Evolutionary conservation across 23 tunicate species (phyloP), one percentile per base, ranked within the genome.

Genomic region (Diplosoma virens): DNA sequence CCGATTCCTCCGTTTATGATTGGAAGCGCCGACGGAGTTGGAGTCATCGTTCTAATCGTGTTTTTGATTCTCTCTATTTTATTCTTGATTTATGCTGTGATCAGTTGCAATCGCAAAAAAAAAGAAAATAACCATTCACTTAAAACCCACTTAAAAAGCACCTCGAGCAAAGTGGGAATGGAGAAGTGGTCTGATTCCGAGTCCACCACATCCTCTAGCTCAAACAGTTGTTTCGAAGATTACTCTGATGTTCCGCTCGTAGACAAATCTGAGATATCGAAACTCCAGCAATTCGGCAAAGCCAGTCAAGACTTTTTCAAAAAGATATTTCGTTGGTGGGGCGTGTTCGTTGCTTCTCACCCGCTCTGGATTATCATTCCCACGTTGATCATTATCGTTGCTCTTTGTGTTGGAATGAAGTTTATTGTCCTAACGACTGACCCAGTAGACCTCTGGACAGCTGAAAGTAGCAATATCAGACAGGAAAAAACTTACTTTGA

Each of bases 381-480:
- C 0, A 76, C 88, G 1, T 29, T 81, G 21, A 59, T 59, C 6
- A 35, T 86, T 4, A 69, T 81, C 23, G 85, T 65, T 52, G 82
- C 36, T 17, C 71, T 95, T 70, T 68, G 75, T 45, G 75, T 78
- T 41, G 99, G 99, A 9, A 58, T 89, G 9, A 67, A 41, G 33
- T 75, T 75, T 48, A 50, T 95, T 28, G 69, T 72, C 23, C 73
- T 95, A 17, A 95, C 99, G 20, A 95, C 96, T 14, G 99, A 95
- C 54, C 99, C 99, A 3, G 93, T 95, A 47, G 93, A 80, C 48
- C 63, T 89, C 36, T 95, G 99, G 99, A 87, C 99, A 2, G n/a
- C 93, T 0, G 88, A 74, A 36, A 77, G 71, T 0, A 78, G 87
- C 37, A 89, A 81, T 71, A 84, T 84, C 0, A 78, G 99, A 6